Percentiles rank a stretch among this genome's conserved stretches.
Conservation (phyloP, 2,113 vertebrate genomes). For the Microcebus lehilahytsara region DNA sequence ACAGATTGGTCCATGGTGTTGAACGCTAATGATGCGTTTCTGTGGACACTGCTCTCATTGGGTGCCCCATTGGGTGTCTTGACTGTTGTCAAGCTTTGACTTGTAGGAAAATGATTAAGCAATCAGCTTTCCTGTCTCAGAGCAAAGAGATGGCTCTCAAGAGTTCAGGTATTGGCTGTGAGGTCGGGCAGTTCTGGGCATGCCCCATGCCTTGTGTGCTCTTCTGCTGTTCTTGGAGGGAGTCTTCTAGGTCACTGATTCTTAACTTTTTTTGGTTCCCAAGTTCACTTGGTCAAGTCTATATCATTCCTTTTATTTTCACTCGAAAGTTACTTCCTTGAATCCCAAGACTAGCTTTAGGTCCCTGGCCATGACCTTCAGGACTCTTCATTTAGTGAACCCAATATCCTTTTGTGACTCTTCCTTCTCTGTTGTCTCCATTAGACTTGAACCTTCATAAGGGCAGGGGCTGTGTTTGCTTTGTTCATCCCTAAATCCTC, state of each 20-base stretch:
- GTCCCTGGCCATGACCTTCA: accelerated
- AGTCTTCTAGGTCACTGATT: too few relatives aligned
- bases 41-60: accelerated
- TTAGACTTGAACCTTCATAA: background rate
- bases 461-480: background rate
- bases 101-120: background rate
- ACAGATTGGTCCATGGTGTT: background rate
- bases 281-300: background rate
- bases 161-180: background rate
- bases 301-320: background rate
- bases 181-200: background rate
- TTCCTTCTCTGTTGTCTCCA: accelerated
- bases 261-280: background rate
- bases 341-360: background rate
- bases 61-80: background rate
- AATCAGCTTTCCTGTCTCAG: too few relatives aligned
- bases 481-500: background rate
- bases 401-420: background rate
- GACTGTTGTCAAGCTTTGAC: background rate
- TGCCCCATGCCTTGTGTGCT: accelerated
- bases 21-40: background rate
- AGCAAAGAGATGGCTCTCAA: background rate
- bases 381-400: background rate
- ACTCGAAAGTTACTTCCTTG: background rate
- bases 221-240: background rate